Percentiles rank a stretch among this genome's conserved stretches.
These are phyloP conservation scores for Nesometra sesokonis DNA, from an alignment of 35 echinoderm and acorn worm genomes.

Conservation along the genomic window DNA sequence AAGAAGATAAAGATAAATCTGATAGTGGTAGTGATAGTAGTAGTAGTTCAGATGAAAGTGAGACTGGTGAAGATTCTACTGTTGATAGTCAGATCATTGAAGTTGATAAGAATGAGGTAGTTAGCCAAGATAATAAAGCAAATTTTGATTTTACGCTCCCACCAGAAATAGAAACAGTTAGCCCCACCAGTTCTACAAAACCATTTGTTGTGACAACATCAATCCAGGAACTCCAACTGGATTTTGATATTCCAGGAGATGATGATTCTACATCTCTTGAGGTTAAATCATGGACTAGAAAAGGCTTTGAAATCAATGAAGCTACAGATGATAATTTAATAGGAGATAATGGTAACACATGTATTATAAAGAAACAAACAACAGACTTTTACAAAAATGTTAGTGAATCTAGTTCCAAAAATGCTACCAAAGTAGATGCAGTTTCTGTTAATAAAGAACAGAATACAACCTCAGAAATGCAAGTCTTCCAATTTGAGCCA, in stretches of 20 bases:
- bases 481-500: neutral
- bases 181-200: neutral
- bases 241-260: neutral
- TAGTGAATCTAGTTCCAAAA: neutral
- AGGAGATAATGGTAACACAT: neutral
- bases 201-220: neutral
- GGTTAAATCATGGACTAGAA: neutral
- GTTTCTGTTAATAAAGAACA: neutral
- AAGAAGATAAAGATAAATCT: neutral
- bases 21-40: neutral
- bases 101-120: neutral
- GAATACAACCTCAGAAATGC: neutral
- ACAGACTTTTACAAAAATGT: neutral
- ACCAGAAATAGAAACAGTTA: neutral
- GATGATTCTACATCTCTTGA: neutral
- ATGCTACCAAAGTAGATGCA: neutral
- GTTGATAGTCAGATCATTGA: neutral
- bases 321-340: neutral
- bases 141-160: neutral
- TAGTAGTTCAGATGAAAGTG: neutral
- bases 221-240: neutral
- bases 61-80: neutral
- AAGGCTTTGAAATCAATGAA: neutral
- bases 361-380: neutral
- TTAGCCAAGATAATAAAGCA: neutral